Conservation (phyloP, 1,140 invertebrate genomes). For the Rhopalosiphum padi region DNA sequence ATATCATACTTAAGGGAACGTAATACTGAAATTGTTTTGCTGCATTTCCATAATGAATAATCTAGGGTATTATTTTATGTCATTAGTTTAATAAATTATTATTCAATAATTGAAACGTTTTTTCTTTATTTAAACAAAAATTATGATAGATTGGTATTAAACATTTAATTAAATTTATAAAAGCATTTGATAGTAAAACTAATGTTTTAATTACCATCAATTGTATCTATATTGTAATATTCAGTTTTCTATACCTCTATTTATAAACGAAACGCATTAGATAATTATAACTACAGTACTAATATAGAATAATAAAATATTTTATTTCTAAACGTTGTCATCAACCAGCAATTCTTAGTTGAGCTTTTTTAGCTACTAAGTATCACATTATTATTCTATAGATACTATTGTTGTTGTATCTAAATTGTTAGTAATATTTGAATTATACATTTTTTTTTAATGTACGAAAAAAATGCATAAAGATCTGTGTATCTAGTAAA, state of each 20-base stretch:
- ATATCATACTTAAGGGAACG: too few species aligned
- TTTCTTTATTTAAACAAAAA: too few species aligned
- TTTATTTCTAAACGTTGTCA: too few species aligned
- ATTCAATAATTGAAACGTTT: neutral
- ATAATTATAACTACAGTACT: neutral
- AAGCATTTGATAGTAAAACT: neutral
- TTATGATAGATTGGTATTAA: neutral
- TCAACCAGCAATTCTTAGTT: neutral
- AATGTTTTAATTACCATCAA: neutral
- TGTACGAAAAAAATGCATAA: neutral
- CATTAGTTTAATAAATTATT: too few species aligned
- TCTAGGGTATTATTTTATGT: neutral
- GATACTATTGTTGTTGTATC: neutral
- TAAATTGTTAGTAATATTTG: neutral
- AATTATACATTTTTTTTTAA: neutral
- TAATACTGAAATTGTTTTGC: too few species aligned
- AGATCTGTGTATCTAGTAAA: neutral
- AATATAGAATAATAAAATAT: too few species aligned
- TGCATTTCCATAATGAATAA: too few species aligned
- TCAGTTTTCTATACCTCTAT: neutral
- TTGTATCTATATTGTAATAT: neutral
- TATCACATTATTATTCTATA: neutral
- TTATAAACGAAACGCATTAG: neutral
- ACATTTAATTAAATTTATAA: neutral
- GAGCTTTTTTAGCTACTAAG: neutral